phyloP scores from a whole-genome alignment of 2,888 invertebrate species.

The Oligia fasciuncula region DNA sequence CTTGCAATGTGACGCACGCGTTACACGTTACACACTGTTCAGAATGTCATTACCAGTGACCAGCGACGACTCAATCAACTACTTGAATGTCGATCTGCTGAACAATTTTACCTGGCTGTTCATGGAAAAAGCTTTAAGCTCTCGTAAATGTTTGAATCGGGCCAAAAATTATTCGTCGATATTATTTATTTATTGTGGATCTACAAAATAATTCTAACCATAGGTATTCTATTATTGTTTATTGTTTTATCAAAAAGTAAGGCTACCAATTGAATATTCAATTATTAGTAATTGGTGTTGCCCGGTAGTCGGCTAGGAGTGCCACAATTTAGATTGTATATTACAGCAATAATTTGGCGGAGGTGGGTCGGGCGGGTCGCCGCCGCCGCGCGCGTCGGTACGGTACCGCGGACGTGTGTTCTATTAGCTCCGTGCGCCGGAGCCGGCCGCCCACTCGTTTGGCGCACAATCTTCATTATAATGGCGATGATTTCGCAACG shows the following conservation, averaged over 20 bases:
- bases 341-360: conserved; percentile 56
- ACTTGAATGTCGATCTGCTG: not conserved
- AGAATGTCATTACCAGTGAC: not conserved
- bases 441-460: conserved; percentile 56
- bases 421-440: conserved; percentile 48
- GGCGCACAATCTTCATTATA: conserved; percentile 50
- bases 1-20: not conserved
- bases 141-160: not conserved
- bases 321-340: conserved; percentile 55
- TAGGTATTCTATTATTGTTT: conserved; percentile 39
- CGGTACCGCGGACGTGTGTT: conserved; percentile 40
- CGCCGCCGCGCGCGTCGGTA: not conserved
- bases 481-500: conserved; percentile 61
- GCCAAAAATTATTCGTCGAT: conserved; percentile 4
- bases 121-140: not conserved
- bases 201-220: conserved; percentile 1
- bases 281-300: conserved; percentile 60
- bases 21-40: not conserved
- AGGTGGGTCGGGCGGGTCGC: conserved; percentile 32
- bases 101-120: not conserved
- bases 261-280: conserved; percentile 55
- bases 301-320: conserved; percentile 58
- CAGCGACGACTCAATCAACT: not conserved
- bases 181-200: conserved; percentile 6
- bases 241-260: conserved; percentile 48